Evolutionary conservation across 1,140 invertebrate species (phyloP).

Genomic region (Oryzaephilus surinamensis): DNA sequence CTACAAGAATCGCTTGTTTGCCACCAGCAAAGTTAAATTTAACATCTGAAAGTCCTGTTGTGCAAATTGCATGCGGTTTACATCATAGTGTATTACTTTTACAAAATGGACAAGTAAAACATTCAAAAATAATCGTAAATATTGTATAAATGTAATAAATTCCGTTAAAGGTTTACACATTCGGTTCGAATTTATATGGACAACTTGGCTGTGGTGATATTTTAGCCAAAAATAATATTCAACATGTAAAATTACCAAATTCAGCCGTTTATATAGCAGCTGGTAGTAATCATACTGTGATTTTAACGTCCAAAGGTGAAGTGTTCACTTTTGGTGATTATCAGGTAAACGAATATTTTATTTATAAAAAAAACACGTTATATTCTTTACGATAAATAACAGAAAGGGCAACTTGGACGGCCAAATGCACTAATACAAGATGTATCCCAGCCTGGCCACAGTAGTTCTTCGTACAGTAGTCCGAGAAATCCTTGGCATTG

Average conservation of each 20-base stretch:
- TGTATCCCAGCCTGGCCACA: slow-evolving; percentile 33
- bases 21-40: slow-evolving; percentile 67
- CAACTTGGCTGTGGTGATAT: slow-evolving; percentile 86
- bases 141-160: too few species aligned
- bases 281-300: slow-evolving; percentile 89
- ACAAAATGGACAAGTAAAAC: slow-evolving; percentile 44
- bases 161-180: too few species aligned
- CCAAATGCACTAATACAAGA: slow-evolving; percentile 29
- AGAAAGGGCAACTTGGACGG: slow-evolving; percentile 77
- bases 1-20: slow-evolving; percentile 58
- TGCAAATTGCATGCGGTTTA: slow-evolving; percentile 78
- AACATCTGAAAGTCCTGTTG: slow-evolving; percentile 56
- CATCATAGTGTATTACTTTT: slow-evolving; percentile 67
- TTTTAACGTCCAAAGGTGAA: slow-evolving; percentile 81
- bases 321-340: slow-evolving; percentile 90
- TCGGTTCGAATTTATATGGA: slow-evolving; percentile 89
- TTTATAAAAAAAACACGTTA: slow-evolving; percentile 24
- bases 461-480: slow-evolving; percentile 24
- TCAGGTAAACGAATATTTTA: slow-evolving; percentile 48
- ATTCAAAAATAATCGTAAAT: too few species aligned
- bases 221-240: slow-evolving; percentile 58
- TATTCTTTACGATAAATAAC: too few species aligned
- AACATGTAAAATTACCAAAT: slow-evolving; percentile 62
- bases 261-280: slow-evolving; percentile 69
- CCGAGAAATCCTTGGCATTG: slow-evolving; percentile 61